Percentiles rank a stretch among this genome's conserved stretches.
phyloP scores from a whole-genome alignment of 2,797 vertebrate genomes.

The Halcyon leucocephala region DNA sequence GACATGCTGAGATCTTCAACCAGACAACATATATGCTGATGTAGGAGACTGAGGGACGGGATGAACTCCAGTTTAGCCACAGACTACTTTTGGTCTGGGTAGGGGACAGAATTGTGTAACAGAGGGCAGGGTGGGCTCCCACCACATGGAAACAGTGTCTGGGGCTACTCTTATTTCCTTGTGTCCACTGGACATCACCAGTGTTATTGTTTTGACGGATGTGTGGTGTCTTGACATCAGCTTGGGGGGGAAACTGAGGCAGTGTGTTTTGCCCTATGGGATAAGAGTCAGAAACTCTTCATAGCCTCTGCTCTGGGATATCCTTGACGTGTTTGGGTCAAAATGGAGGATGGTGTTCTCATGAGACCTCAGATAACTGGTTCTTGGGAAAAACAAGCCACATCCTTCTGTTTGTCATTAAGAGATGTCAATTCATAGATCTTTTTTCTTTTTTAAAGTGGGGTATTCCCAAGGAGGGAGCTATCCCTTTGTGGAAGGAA shows the following conservation, averaged over 20 bases:
- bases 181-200: accelerated
- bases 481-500: background rate
- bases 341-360: background rate
- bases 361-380: background rate
- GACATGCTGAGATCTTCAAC: background rate
- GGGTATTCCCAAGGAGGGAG: background rate
- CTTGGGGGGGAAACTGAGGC: background rate
- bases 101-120: background rate
- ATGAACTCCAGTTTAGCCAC: background rate
- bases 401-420: background rate
- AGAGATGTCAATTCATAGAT: background rate
- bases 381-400: background rate
- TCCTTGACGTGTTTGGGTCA: background rate
- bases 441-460: accelerated
- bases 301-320: background rate
- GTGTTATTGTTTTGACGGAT: background rate
- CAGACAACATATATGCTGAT: too few species aligned
- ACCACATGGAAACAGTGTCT: background rate
- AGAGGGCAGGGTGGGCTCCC: background rate
- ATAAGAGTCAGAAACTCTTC: background rate
- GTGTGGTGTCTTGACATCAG: background rate
- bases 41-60: background rate
- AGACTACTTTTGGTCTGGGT: background rate
- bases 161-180: accelerated
- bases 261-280: background rate